A percentile compares a stretch with the other conserved stretches of the same genome.
Evolutionary conservation across 2,797 vertebrate species (phyloP).

Genomic region (Diceros bicornis): DNA sequence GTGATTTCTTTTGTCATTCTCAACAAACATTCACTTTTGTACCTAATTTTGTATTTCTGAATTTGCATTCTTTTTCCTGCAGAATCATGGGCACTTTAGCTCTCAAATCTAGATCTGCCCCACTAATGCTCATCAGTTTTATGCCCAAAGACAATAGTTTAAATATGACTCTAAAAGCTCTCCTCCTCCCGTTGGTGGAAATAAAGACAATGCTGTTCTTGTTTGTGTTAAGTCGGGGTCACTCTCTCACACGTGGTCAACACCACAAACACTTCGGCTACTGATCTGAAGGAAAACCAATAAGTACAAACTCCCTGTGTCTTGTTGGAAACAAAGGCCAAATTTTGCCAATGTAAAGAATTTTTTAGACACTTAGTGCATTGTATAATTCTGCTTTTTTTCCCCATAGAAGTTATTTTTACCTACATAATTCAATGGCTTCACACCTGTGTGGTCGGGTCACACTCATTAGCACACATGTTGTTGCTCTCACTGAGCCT

Average conservation of each 20-base stretch:
- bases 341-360: not conserved
- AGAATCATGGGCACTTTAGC: accelerated
- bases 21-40: accelerated
- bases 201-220: not conserved
- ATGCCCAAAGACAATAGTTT: not conserved
- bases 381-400: not conserved
- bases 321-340: not conserved
- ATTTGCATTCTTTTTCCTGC: accelerated
- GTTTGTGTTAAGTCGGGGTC: too few species aligned
- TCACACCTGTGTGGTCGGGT: accelerated
- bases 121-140: accelerated
- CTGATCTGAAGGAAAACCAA: not conserved
- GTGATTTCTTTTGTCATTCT: not conserved
- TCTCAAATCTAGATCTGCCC: too few species aligned
- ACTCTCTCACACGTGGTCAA: not conserved
- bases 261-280: not conserved
- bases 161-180: too few species aligned
- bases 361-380: not conserved
- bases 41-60: not conserved
- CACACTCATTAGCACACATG: accelerated
- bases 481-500: accelerated
- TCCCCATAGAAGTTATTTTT: too few species aligned
- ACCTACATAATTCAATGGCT: not conserved
- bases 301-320: too few species aligned
- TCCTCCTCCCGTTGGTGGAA: not conserved